These are phyloP conservation scores for Petaurus breviceps DNA, from an alignment of 2,113 vertebrate species.

Conservation along the genomic window DNA sequence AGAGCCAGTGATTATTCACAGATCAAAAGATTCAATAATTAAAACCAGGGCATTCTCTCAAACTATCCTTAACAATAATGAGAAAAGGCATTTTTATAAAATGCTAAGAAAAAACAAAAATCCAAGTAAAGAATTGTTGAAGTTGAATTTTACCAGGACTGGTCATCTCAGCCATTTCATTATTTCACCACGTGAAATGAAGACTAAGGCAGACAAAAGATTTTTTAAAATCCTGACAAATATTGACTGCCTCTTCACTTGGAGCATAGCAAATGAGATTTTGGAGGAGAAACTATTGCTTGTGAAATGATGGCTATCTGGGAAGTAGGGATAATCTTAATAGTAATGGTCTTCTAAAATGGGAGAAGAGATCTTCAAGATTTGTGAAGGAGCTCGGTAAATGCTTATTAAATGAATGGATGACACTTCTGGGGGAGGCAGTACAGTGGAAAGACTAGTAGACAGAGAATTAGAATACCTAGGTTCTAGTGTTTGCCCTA, in stretches of 20 bases:
- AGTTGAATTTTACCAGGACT: constrained; percentile 29
- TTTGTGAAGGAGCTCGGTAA: too few relatives aligned
- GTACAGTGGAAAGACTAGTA: not conserved
- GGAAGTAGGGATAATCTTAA: not conserved
- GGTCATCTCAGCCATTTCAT: constrained; percentile 28
- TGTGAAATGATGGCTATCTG: too few relatives aligned
- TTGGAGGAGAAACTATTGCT: too few relatives aligned
- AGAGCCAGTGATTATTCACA: constrained; percentile 32
- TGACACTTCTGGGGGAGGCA: not conserved
- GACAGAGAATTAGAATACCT: not conserved
- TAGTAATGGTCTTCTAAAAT: not conserved
- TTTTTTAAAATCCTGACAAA: not conserved
- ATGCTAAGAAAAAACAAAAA: constrained; percentile 42
- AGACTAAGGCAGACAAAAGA: constrained; percentile 46
- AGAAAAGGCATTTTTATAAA: constrained; percentile 67
- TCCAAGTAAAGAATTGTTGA: constrained; percentile 45
- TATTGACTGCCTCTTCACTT: not conserved
- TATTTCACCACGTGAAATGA: constrained; percentile 23
- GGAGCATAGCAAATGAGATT: not conserved
- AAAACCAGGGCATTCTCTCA: constrained; percentile 68
- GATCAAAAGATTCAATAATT: constrained; percentile 60
- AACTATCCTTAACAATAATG: constrained; percentile 51
- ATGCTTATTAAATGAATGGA: not conserved
- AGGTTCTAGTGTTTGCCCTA: not conserved
- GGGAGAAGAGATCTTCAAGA: not conserved